Conservation (phyloP, 2,113 vertebrate genomes). For the Sciurus niger region DNA sequence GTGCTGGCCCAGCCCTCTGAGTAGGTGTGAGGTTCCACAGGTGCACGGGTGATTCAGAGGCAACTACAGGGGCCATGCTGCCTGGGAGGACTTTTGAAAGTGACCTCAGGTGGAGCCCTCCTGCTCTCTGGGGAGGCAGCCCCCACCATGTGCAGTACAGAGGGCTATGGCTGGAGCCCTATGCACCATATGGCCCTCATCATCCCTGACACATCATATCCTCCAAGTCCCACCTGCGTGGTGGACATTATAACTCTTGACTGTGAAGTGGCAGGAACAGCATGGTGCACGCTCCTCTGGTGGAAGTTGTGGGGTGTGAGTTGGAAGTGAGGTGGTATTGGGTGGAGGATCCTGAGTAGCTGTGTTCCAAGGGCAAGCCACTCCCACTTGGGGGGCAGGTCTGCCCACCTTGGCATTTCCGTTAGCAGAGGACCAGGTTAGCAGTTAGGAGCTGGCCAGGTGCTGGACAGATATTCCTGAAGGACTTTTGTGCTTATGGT, state of each 20-base stretch:
- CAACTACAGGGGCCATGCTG: not conserved
- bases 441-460: not conserved
- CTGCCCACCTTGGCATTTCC: not conserved
- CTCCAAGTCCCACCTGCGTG: no score
- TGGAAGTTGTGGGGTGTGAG: not conserved
- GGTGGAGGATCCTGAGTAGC: not conserved
- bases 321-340: not conserved
- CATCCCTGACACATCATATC: no score
- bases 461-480: not conserved
- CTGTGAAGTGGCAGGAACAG: no score
- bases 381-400: not conserved
- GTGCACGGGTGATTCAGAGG: not conserved
- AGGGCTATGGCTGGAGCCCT: not conserved
- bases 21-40: not conserved
- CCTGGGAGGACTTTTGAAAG: not conserved
- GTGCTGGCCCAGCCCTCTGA: not conserved
- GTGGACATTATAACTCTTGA: not conserved
- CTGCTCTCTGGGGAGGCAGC: not conserved
- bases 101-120: not conserved
- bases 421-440: not conserved
- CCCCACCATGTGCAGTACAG: not conserved
- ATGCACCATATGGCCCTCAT: not conserved
- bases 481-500: not conserved
- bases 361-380: no score
- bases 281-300: not conserved